phyloP scores from a whole-genome alignment of 2,888 invertebrate species.

The Epiblema foenella region DNA sequence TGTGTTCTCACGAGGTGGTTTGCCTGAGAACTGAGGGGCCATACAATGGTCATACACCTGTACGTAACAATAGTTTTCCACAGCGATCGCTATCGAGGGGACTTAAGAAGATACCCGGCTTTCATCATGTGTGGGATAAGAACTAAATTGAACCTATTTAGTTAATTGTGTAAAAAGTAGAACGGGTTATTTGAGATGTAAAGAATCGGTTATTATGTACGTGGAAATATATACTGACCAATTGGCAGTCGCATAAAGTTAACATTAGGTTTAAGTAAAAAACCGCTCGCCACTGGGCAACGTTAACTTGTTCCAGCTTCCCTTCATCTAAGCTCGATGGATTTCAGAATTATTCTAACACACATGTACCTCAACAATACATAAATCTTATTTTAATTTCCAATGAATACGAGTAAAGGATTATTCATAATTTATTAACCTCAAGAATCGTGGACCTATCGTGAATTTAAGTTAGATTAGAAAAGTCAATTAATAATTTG shows the following conservation, averaged over 20 bases:
- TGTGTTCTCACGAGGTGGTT: constrained; percentile 43
- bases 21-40: constrained; percentile 38
- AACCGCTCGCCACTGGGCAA: background rate
- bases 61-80: constrained; percentile 43
- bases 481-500: constrained; percentile 18
- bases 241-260: background rate
- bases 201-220: background rate
- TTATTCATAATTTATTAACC: constrained; percentile 4
- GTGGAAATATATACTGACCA: background rate
- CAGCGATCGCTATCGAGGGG: constrained; percentile 37
- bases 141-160: constrained; percentile 24
- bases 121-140: constrained; percentile 30
- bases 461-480: constrained; percentile 26
- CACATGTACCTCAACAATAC: too few relatives aligned
- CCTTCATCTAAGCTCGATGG: too few relatives aligned
- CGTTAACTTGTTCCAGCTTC: background rate
- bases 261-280: background rate
- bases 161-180: constrained; percentile 4
- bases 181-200: background rate
- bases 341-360: too few relatives aligned
- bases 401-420: background rate
- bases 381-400: background rate
- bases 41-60: constrained; percentile 41
- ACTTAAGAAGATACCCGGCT: constrained; percentile 37
- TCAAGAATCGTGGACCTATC: constrained; percentile 8